A percentile compares a stretch with the other conserved stretches of the same genome.
These are phyloP conservation scores for Python bivittatus DNA, from an alignment of 2,113 vertebrate species.

Conservation along the genomic window DNA sequence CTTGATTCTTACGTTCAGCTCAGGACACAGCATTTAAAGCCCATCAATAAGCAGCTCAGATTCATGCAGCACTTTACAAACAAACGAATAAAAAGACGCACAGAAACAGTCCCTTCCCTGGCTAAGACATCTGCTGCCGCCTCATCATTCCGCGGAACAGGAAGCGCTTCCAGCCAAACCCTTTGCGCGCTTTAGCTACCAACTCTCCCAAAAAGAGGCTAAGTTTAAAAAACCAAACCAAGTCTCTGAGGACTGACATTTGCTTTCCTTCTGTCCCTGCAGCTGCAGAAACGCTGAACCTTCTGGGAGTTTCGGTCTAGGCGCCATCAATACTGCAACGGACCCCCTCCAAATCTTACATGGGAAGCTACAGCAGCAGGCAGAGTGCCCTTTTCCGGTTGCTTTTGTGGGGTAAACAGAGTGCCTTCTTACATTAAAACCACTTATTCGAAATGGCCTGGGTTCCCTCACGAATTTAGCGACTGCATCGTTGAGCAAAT, in stretches of 20 bases:
- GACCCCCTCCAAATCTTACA: neutral
- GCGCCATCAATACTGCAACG: neutral
- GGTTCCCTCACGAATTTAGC: neutral
- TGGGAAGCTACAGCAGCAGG: neutral
- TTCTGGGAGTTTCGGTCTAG: accelerated
- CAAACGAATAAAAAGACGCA: neutral
- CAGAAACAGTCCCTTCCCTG: no score
- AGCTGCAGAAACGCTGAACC: accelerated
- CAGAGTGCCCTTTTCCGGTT: accelerated
- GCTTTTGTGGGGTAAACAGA: neutral
- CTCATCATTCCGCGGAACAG: neutral
- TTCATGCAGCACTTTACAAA: accelerated
- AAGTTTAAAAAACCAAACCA: neutral
- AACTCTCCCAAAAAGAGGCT: neutral
- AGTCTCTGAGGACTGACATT: neutral
- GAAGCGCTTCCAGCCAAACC: neutral
- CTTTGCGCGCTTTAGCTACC: neutral
- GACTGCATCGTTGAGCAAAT: neutral
- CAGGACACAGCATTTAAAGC: neutral
- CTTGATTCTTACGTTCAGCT: neutral
- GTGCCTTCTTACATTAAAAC: neutral
- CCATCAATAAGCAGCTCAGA: neutral
- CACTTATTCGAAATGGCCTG: accelerated
- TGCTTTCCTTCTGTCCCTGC: accelerated
- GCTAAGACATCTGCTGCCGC: no score